Evolutionary conservation across 2,888 invertebrate genomes (phyloP).

Genomic region (Sylvicola cinctus): DNA sequence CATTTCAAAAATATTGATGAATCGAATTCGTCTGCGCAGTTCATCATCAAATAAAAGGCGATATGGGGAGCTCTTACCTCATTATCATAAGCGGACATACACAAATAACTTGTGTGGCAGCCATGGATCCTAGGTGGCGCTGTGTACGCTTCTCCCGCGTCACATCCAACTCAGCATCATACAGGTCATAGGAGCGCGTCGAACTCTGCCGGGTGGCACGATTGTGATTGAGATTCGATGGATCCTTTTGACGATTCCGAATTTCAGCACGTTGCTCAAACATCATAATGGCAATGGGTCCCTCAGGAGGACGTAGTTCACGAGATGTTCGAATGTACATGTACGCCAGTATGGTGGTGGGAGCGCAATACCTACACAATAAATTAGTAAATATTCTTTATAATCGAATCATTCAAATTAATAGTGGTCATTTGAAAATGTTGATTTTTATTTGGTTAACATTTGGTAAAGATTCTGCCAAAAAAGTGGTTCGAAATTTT

Average conservation of each 20-base stretch:
- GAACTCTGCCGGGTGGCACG: constrained; percentile 6
- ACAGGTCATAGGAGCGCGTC: constrained; percentile 27
- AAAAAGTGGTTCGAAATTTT: too few relatives aligned
- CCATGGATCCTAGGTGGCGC: constrained; percentile 42
- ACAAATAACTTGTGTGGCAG: constrained; percentile 40
- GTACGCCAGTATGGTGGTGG: constrained; percentile 33
- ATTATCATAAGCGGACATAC: constrained; percentile 43
- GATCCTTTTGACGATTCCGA: constrained; percentile 10
- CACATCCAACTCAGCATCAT: constrained; percentile 34
- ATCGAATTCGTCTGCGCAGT: too few relatives aligned
- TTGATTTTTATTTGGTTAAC: too few relatives aligned
- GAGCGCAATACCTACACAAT: constrained; percentile 26
- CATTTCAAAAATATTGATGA: too few relatives aligned
- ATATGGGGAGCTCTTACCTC: too few relatives aligned
- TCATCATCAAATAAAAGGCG: too few relatives aligned
- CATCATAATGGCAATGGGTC: constrained; percentile 32
- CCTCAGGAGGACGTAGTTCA: constrained; percentile 34
- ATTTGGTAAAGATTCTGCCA: too few relatives aligned
- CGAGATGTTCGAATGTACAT: constrained; percentile 41
- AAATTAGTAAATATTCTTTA: too few relatives aligned
- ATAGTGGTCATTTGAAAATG: too few relatives aligned
- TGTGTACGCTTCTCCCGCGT: constrained; percentile 42
- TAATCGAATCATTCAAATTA: too few relatives aligned
- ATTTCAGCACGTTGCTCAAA: constrained; percentile 28
- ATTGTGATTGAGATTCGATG: constrained; percentile 1